Evolutionary conservation across 2,797 vertebrate genomes (phyloP).

Genomic region (Enteromius paludinosus): DNA sequence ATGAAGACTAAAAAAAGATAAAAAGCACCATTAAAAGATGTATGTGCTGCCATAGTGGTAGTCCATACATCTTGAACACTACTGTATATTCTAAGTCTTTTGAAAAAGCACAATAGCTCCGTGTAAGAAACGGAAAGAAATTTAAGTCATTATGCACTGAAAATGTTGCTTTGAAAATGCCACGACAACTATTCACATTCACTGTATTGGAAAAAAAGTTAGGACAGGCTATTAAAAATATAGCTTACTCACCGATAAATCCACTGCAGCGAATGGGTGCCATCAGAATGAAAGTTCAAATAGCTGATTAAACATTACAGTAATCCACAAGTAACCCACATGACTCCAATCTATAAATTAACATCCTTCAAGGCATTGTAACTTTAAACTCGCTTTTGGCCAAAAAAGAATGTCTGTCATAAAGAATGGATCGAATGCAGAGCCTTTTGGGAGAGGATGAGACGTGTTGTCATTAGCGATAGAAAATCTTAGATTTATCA

Average conservation of each 20-base stretch:
- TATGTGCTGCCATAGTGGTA: background rate
- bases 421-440: constrained; percentile 20
- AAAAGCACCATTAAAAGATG: background rate
- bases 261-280: background rate
- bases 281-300: background rate
- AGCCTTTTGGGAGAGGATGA: constrained; percentile 35
- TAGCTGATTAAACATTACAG: background rate
- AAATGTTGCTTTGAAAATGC: constrained; percentile 1
- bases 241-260: background rate
- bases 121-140: background rate
- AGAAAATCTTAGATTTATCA: constrained; percentile 38
- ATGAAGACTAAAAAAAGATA: background rate
- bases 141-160: background rate
- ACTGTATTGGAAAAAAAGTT: background rate
- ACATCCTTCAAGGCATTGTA: background rate
- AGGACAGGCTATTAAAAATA: background rate
- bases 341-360: background rate
- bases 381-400: background rate
- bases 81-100: background rate
- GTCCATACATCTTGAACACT: too few species aligned
- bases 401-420: constrained; percentile 12
- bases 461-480: constrained; percentile 36
- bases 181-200: background rate
- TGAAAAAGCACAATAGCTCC: background rate
- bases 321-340: background rate